Conservation (phyloP, 2,888 invertebrate species). For the Operophtera brumata region DNA sequence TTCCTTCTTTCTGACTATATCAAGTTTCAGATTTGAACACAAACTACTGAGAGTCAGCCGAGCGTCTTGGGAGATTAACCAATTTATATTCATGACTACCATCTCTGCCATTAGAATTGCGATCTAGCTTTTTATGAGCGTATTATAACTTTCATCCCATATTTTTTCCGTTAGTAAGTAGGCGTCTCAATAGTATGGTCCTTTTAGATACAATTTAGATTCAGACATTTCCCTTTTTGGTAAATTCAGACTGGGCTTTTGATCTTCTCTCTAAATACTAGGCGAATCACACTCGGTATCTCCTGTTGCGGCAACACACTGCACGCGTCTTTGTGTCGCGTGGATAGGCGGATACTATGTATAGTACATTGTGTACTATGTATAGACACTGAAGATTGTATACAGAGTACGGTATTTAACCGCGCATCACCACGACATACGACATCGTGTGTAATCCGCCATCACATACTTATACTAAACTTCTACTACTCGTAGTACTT, state of each 20-base stretch:
- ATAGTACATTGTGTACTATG: too few relatives aligned
- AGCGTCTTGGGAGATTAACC: constrained; percentile 36
- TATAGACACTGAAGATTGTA: too few relatives aligned
- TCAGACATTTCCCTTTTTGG: too few relatives aligned
- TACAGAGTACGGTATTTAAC: too few relatives aligned
- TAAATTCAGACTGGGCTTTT: too few relatives aligned
- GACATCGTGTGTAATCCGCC: too few relatives aligned
- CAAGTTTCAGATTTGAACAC: constrained; percentile 11
- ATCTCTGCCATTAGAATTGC: constrained; percentile 12
- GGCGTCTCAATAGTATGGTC: background rate
- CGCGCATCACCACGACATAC: too few relatives aligned
- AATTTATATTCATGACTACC: constrained; percentile 46
- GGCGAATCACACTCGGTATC: background rate
- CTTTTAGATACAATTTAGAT: background rate
- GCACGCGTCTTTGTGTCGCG: too few relatives aligned
- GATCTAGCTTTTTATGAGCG: constrained; percentile 6
- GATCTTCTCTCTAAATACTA: background rate
- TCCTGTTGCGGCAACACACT: too few relatives aligned
- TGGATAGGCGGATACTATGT: too few relatives aligned
- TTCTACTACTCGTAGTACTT: too few relatives aligned
- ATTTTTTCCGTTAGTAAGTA: background rate
- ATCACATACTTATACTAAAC: too few relatives aligned
- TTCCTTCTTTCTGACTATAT: background rate
- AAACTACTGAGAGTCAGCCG: constrained; percentile 6
- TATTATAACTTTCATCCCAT: constrained; percentile 1